Conservation (phyloP, 2,797 vertebrate species). For the Dermochelys coriacea region DNA sequence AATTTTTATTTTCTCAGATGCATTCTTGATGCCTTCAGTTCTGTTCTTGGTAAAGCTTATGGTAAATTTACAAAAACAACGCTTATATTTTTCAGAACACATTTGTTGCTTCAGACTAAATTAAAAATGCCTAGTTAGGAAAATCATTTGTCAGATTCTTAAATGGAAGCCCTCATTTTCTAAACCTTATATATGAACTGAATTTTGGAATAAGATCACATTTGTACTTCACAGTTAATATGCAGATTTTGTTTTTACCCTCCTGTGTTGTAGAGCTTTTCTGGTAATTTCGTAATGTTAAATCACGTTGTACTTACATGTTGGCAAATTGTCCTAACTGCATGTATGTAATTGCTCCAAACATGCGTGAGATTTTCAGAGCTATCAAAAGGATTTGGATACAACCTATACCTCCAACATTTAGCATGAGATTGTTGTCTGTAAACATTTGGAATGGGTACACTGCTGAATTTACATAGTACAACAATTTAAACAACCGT, state of each 20-base stretch:
- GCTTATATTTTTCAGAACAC: background rate
- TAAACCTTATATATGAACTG: background rate
- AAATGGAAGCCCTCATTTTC: background rate
- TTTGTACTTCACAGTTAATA: background rate
- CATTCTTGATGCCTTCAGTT: background rate
- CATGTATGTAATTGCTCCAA: background rate
- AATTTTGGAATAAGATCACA: background rate
- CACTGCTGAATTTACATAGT: fast-evolving
- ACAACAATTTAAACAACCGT: background rate
- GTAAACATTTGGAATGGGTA: background rate
- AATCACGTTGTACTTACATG: background rate
- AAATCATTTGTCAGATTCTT: too few relatives aligned
- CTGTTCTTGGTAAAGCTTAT: background rate
- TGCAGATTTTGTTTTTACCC: background rate
- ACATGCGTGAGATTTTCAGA: background rate
- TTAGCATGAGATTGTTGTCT: background rate
- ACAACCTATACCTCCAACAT: background rate
- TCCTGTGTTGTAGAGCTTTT: background rate
- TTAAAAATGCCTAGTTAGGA: too few relatives aligned
- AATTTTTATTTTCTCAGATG: background rate
- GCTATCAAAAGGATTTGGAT: background rate
- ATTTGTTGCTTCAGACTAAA: background rate
- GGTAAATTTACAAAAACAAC: background rate
- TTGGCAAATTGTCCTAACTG: background rate
- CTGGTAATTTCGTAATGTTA: background rate